A percentile compares a stretch with the other conserved stretches of the same genome.
Evolutionary conservation across 2,888 invertebrate genomes (phyloP).

Genomic region (Sisyra nigra): DNA sequence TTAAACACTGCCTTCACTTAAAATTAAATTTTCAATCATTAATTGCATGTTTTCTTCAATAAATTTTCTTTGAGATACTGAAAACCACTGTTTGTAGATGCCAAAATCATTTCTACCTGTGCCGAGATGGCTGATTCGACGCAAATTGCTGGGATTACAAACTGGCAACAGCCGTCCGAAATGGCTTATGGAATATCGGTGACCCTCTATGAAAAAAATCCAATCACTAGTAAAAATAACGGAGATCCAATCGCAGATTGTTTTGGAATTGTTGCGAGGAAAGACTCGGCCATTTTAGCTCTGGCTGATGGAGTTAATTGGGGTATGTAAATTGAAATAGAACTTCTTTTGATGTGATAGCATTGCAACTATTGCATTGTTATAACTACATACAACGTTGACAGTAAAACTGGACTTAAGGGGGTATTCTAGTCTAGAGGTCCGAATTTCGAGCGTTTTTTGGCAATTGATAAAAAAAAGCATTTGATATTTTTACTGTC

Average conservation of each 20-base stretch:
- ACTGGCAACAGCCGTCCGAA: slow-evolving; percentile 39
- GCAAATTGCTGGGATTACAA: slow-evolving; percentile 5
- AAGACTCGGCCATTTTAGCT: slow-evolving; percentile 61
- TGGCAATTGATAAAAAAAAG: too few species aligned
- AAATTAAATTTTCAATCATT: too few species aligned
- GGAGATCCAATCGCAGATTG: slow-evolving; percentile 82
- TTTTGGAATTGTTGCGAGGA: slow-evolving; percentile 55
- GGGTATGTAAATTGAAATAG: slow-evolving; percentile 33
- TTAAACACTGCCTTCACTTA: too few species aligned
- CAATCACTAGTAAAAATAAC: slow-evolving; percentile 48
- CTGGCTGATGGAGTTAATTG: slow-evolving; percentile 86
- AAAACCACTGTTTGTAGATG: too few species aligned
- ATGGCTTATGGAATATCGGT: slow-evolving; percentile 53
- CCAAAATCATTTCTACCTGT: neutral
- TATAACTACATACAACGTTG: too few species aligned
- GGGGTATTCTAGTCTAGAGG: too few species aligned
- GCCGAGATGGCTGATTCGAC: slow-evolving; percentile 1
- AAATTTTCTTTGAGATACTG: too few species aligned
- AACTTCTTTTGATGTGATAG: too few species aligned
- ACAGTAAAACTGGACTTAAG: too few species aligned
- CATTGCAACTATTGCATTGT: neutral
- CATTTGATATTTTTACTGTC: too few species aligned
- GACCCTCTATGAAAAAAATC: slow-evolving; percentile 71
- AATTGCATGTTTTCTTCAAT: too few species aligned
- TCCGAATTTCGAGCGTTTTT: too few species aligned